phyloP scores from a whole-genome alignment of 2,797 vertebrate species.

The Halcyon chelicuti region DNA sequence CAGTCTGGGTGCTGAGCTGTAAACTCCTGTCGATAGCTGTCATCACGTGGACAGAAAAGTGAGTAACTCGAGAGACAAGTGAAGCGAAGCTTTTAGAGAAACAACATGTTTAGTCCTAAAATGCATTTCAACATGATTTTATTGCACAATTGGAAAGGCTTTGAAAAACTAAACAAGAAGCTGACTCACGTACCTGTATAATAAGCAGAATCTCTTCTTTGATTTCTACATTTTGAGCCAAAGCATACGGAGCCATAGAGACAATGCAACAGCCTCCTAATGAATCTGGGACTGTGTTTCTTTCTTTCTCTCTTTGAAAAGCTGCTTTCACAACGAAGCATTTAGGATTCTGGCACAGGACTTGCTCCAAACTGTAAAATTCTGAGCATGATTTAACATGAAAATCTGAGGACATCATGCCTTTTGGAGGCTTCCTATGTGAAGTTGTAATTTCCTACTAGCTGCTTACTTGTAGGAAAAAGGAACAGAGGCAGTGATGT shows the following conservation, averaged over 20 bases:
- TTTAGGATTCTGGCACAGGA: constrained; percentile 32
- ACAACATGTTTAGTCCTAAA: background rate
- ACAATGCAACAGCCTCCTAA: constrained; percentile 40
- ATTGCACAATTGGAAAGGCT: constrained; percentile 54
- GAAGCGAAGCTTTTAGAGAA: background rate
- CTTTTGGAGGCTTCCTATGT: background rate
- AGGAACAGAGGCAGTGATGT: background rate
- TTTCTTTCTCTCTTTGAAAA: background rate
- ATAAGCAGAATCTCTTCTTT: constrained; percentile 41
- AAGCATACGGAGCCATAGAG: constrained; percentile 28
- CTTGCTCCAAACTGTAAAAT: constrained; percentile 32
- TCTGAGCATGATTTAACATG: constrained; percentile 62
- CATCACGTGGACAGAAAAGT: background rate
- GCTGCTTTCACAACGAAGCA: constrained; percentile 43
- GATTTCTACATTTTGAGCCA: constrained; percentile 44
- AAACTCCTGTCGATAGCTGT: background rate
- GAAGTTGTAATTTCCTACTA: background rate
- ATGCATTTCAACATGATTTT: constrained; percentile 32
- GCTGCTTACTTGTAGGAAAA: background rate
- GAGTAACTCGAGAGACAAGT: background rate
- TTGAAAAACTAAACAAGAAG: constrained; percentile 53
- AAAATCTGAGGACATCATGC: constrained; percentile 16
- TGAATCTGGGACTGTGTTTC: background rate
- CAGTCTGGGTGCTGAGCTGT: background rate
- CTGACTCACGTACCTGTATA: constrained; percentile 59